A percentile compares a stretch with the other conserved stretches of the same genome.
phyloP scores from a whole-genome alignment of 2,113 vertebrate species.

The Rhodinocichla rosea region DNA sequence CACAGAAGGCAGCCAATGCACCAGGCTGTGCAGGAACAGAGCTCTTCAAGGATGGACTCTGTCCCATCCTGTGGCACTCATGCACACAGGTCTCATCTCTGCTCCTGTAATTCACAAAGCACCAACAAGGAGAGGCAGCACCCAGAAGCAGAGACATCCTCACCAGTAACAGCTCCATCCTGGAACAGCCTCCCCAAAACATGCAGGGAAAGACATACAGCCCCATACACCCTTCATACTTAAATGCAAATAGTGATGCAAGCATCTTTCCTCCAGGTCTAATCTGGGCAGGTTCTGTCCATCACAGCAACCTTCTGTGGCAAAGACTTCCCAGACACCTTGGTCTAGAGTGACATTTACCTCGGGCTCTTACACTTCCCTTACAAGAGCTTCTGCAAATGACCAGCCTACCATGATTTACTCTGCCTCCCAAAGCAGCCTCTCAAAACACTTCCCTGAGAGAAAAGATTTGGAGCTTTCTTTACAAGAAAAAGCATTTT shows the following conservation, averaged over 20 bases:
- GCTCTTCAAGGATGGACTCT: neutral
- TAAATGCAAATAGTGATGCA: neutral
- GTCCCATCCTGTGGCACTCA: neutral
- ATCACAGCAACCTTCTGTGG: neutral
- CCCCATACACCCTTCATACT: neutral
- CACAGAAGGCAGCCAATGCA: neutral
- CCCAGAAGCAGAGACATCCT: neutral
- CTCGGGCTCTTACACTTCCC: neutral
- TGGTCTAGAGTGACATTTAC: neutral
- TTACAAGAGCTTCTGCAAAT: neutral
- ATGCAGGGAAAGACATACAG: neutral
- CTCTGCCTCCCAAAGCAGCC: neutral
- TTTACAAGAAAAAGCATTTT: neutral
- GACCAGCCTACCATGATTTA: neutral
- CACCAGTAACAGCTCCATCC: neutral
- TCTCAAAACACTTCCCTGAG: neutral
- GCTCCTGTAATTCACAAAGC: neutral
- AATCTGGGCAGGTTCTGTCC: neutral
- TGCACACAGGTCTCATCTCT: rapidly evolving
- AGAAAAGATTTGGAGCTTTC: neutral
- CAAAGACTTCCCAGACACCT: neutral
- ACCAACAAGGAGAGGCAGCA: neutral
- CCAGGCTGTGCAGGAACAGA: neutral
- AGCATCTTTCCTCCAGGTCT: neutral
- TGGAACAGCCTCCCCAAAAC: neutral